Conservation (phyloP, 2,888 invertebrate genomes). For the Cephus sareptanus region DNA sequence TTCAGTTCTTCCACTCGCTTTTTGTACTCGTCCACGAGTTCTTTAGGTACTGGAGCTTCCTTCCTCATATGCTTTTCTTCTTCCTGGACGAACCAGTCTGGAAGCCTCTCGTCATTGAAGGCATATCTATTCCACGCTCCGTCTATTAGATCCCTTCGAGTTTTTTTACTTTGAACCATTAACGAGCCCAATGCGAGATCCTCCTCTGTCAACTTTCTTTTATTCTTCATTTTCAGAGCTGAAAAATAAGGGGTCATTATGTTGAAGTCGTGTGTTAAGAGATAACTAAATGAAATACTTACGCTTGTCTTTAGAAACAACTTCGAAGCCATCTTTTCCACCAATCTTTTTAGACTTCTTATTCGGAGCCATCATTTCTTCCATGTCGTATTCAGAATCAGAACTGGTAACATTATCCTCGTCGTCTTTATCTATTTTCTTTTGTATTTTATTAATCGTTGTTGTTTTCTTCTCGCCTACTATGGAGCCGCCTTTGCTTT, state of each 20-base stretch:
- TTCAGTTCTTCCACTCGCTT: conserved; percentile 87
- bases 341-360: conserved; percentile 52
- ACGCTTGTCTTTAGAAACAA: conserved; percentile 74
- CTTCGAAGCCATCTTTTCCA: conserved; percentile 75
- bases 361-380: conserved; percentile 54
- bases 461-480: conserved; percentile 47
- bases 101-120: conserved; percentile 91
- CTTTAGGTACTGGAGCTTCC: conserved; percentile 86
- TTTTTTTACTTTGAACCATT: conserved; percentile 90
- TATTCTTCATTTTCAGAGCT: conserved; percentile 70
- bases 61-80: conserved; percentile 91
- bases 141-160: conserved; percentile 89
- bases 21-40: conserved; percentile 86
- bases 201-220: conserved; percentile 82
- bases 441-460: conserved; percentile 24
- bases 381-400: conserved; percentile 68
- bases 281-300: conserved; percentile 32
- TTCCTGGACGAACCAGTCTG: conserved; percentile 96
- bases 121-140: conserved; percentile 93
- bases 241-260: conserved; percentile 36
- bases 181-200: conserved; percentile 93
- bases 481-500: conserved; percentile 75
- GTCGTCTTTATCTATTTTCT: conserved; percentile 40
- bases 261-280: background rate
- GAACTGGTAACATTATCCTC: conserved; percentile 55